Evolutionary conservation across 2,797 vertebrate species (phyloP), one percentile per base, ranked within the genome.

Genomic region (Nannoperca obscura): DNA sequence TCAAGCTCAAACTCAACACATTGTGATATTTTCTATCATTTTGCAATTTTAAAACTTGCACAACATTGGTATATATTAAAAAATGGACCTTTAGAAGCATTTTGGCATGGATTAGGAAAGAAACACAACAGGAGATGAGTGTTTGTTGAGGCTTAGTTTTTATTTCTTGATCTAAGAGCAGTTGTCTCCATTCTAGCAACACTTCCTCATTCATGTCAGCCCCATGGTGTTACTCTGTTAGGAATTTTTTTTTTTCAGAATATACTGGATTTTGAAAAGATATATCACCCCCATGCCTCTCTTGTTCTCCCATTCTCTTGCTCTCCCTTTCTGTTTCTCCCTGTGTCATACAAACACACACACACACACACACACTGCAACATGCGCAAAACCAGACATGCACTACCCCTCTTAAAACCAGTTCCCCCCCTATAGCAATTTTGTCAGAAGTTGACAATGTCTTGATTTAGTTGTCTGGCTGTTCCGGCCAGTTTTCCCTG

Each of bases 381-480:
- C 74, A 81, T 85, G 81, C 79, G 88, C 84, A 87, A 78, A 88
- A 75, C 64, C 79, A 89, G 70, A 85, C 89, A 81, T 94, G 95
- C 96, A 96, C 96, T 94, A 93, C 67, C 85, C 78, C 82, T 89
- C 90, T 91, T 93, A 89, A 92, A 94, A 93, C 89, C 71, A 55
- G 81, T 77, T 79, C 82, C 87, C 87, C 94, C 96, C 89, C 89
- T 92, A 96, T 96, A 96, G 96, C 97, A 97, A 98, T 99, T 99
- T 99, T 98, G 97, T 98, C 96, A 97, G 97, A 97, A 97, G 97
- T 97, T 97, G 97, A 98, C 98, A 99, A 97, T 99, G 97, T 98
- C 97, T 99, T 98, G 97, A 99, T 99, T 99, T 98, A 98, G 97
- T 98, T 97, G 97, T 99, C 97, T 98, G 96, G 96, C 97, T 97